Base-by-base conservation (phyloP, 2,888 invertebrate species). In the Spialia ferax region DNA sequence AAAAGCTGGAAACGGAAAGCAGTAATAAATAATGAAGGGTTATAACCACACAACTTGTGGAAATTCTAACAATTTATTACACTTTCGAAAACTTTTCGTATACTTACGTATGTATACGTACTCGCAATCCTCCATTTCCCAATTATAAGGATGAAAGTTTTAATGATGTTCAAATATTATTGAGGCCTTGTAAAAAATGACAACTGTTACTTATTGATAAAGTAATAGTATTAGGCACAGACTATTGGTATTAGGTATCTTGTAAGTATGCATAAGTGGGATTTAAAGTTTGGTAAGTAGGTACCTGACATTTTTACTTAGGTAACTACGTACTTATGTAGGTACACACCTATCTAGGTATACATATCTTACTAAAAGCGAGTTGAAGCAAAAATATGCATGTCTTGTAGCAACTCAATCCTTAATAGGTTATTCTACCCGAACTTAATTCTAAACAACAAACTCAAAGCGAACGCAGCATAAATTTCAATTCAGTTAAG, bases 1-100 rank as follows among this genome's bases (percentile, higher is more conserved):
- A 52, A 54, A 66, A 42, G 60, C 60, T 60, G 42, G 38, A 59
- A 50, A 59, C 66, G 32, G 54, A 60, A 38, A 22, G 54, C 54
- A 54, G 65, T 66, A 66, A 66, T 60, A 66, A 66, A 60, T 66
- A 66, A 66, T 66, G 66, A 66, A 66, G 66, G 60, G 66, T 66
- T 66, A 60, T 52, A 23, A 52, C 42, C 42, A 54, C 59, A 42
- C 22, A 60, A 66, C 60, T 60, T 60, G 54, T 45, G 60, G 54
- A 48, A 38, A 60, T 60, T 66, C 66, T 60, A 35, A 22, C 54
- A 65, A 65, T 65, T 65, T 65, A 65, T 65, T 59, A 65, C n/a
- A n/a, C 65, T 52, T 52, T 60, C 38, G 20, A 23, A 52, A 65
- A 65, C 65, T 65, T 59, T 59, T 60, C 50, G 26, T 59, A 52